Base-by-base conservation (phyloP, 2,113 vertebrate genomes). In the Sakesphorus luctuosus region DNA sequence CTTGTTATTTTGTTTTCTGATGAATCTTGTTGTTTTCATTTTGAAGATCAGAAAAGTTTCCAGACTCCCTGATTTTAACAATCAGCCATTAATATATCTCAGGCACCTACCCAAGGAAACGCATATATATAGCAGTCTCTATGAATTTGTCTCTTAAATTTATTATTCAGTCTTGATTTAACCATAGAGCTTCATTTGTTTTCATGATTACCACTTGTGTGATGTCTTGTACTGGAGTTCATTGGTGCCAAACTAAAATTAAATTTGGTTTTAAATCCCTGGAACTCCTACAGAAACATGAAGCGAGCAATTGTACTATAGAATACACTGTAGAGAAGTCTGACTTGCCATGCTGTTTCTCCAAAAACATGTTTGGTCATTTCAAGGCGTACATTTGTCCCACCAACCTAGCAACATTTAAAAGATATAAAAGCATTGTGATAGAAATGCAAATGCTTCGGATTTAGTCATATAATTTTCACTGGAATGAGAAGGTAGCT, bases 131-230 rank as follows among this genome's bases (percentile, higher is more conserved):
- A 94, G 43, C 40, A 84, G 77, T 53, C 86, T 76, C 46, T 79
- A 90, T 0, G 3, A 76, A 94, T 87, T 97, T 85, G 73, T 65
- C 80, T 89, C 90, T 91, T 65, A 90, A 84, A 93, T 87, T 84
- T 91, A 95, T 94, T 93, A 91, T 71, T 91, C 65, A 78, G 17
- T 89, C 61, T 82, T 77, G 40, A 78, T 80, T 83, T 92, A 91
- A 83, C 78, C 91, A 94, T 94, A 94, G 67, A 94, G 72, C 81
- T 94, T 97, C 61, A 81, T 81, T 96, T 97, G 92, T 97, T 95
- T 96, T 93, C 84, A 55, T 94, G 89, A 96, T 89, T 67, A 38
- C 66, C 91, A 18, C 59, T 89, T 85, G 47, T 81, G 33, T 88
- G 81, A 85, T 93, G 86, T 91, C 89, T 93, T 74, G 43, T 84